Conservation (phyloP, 2,113 vertebrate species). For the Amia ocellicauda region DNA sequence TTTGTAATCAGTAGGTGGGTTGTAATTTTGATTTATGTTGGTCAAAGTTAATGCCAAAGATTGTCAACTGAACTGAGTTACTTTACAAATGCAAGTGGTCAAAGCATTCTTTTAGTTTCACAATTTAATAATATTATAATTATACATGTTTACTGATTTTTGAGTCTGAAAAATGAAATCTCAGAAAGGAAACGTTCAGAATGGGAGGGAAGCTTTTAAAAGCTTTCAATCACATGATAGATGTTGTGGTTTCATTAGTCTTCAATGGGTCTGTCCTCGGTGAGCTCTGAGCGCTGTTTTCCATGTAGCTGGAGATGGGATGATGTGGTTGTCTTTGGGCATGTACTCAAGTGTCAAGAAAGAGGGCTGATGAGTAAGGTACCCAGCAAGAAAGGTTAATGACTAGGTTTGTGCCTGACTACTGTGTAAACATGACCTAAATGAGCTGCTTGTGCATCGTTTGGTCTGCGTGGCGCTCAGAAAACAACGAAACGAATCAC, state of each 20-base stretch:
- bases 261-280: background rate
- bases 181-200: too few relatives aligned
- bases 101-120: too few relatives aligned
- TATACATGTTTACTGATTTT: too few relatives aligned
- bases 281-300: background rate
- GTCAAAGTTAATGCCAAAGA: too few relatives aligned
- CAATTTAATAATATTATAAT: too few relatives aligned
- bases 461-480: background rate
- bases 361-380: background rate
- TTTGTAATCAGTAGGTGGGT: too few relatives aligned
- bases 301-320: background rate
- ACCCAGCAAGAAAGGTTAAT: slow-evolving; percentile 10
- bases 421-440: slow-evolving; percentile 17
- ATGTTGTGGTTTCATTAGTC: background rate
- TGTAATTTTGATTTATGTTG: too few relatives aligned
- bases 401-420: slow-evolving; percentile 2
- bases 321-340: background rate
- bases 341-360: background rate
- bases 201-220: too few relatives aligned
- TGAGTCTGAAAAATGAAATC: too few relatives aligned
- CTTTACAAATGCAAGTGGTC: too few relatives aligned
- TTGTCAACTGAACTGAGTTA: too few relatives aligned
- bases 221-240: background rate
- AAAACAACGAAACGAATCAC: slow-evolving; percentile 27
- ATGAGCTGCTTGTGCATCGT: slow-evolving; percentile 1